These are phyloP conservation scores for Gyps fulvus DNA, from an alignment of 2,113 vertebrate genomes.

Conservation along the genomic window DNA sequence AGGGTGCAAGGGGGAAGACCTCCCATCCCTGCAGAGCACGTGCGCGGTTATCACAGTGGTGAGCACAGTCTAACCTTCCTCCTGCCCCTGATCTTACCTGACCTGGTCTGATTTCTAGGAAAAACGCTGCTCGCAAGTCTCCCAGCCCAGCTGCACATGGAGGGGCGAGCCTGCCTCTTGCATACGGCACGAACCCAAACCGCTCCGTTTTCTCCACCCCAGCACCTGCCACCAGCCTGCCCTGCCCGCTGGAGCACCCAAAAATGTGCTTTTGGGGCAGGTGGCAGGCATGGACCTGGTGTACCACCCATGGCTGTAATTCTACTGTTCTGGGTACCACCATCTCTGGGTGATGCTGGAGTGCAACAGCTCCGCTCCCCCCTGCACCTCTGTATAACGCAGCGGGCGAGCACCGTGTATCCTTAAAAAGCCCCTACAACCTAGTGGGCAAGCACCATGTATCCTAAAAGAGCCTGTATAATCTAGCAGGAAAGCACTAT, in stretches of 20 bases:
- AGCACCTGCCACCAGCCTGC: background rate
- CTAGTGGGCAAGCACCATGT: background rate
- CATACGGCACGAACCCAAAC: background rate
- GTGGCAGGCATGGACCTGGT: background rate
- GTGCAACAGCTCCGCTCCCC: background rate
- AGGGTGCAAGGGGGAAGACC: background rate
- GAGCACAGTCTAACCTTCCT: background rate
- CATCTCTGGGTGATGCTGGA: background rate
- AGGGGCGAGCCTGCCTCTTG: background rate
- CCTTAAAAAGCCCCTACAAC: background rate
- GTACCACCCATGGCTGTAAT: background rate
- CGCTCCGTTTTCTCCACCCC: rapidly evolving
- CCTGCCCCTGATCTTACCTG: background rate
- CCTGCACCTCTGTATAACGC: background rate
- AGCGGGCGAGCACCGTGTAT: background rate
- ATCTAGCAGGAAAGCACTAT: background rate
- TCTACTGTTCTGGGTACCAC: background rate
- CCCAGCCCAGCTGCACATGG: rapidly evolving
- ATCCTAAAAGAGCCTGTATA: background rate
- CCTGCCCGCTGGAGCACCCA: background rate
- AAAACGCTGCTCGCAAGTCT: background rate
- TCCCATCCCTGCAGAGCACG: background rate
- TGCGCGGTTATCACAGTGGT: background rate
- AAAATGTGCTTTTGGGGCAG: background rate
- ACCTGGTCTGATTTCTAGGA: background rate